These are phyloP conservation scores for Dendrolimus pini DNA, from an alignment of 2,888 invertebrate genomes.

Conservation along the genomic window DNA sequence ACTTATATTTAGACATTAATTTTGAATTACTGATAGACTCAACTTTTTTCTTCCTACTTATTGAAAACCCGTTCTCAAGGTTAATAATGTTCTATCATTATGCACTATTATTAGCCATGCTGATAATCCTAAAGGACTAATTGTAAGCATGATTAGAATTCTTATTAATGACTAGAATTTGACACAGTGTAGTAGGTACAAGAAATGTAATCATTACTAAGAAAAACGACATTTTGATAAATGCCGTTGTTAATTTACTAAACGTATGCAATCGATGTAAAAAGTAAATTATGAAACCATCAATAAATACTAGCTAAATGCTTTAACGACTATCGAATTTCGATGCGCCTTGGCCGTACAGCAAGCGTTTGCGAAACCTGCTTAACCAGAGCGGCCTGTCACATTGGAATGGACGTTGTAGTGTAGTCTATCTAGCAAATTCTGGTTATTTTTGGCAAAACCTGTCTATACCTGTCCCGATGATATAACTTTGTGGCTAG, in stretches of 20 bases:
- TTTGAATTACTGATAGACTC: too few species aligned
- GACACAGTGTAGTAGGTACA: too few species aligned
- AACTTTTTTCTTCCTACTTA: too few species aligned
- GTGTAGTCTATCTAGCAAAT: slow-evolving; percentile 6
- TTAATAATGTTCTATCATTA: too few species aligned
- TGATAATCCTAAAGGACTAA: too few species aligned
- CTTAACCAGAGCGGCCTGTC: slow-evolving; percentile 43
- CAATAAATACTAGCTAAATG: neutral
- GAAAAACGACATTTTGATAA: too few species aligned
- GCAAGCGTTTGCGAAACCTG: slow-evolving; percentile 40
- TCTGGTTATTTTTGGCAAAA: slow-evolving; percentile 19
- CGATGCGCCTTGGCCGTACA: slow-evolving; percentile 27
- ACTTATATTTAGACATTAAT: too few species aligned
- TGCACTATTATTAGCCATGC: too few species aligned
- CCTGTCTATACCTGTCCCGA: neutral
- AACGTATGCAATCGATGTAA: neutral
- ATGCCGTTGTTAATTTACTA: neutral
- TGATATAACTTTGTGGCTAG: neutral
- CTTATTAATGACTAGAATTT: too few species aligned
- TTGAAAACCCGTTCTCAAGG: too few species aligned
- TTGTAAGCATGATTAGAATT: too few species aligned
- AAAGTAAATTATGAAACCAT: neutral
- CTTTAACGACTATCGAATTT: slow-evolving; percentile 21
- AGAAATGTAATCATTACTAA: too few species aligned
- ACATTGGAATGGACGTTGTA: slow-evolving; percentile 17